Percentiles rank a stretch among this genome's conserved stretches.
Conservation (phyloP, 2,888 invertebrate genomes). For the Pammene aurita region DNA sequence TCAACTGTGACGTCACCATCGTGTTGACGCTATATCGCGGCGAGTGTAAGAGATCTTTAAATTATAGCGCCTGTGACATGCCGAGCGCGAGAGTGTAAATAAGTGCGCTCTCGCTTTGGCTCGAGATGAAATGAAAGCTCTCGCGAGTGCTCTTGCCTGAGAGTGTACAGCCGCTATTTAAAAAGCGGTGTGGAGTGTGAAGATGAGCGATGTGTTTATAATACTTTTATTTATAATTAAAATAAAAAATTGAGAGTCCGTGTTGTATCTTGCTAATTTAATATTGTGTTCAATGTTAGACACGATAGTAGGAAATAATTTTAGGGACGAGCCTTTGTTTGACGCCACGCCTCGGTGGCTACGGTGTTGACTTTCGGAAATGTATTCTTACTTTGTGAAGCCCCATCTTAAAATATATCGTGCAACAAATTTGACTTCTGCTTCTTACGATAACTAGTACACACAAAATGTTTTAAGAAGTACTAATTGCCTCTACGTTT, state of each 20-base stretch:
- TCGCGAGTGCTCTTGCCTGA: no score
- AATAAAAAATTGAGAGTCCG: background rate
- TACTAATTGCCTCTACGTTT: slow-evolving; percentile 40
- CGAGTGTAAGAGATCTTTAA: no score
- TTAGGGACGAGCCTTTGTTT: slow-evolving; percentile 17
- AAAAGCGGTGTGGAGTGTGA: background rate
- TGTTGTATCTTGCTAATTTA: background rate
- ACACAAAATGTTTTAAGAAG: slow-evolving; percentile 44
- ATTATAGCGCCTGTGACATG: no score
- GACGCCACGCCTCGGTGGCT: slow-evolving; percentile 38
- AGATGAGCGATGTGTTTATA: slow-evolving; percentile 5
- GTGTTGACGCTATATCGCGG: no score
- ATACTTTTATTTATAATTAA: slow-evolving; percentile 17
- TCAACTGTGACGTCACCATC: no score
- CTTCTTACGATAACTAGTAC: background rate
- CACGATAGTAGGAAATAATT: background rate
- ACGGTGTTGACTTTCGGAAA: slow-evolving; percentile 39
- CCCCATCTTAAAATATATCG: slow-evolving; percentile 10
- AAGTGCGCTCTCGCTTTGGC: no score
- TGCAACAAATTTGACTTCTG: slow-evolving; percentile 12
- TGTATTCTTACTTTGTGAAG: slow-evolving; percentile 30
- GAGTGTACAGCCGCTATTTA: no score
- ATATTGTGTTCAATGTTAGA: slow-evolving; percentile 6
- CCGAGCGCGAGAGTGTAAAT: no score
- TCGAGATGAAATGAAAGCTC: no score